These are phyloP conservation scores for Tethea ocularis DNA, from an alignment of 2,888 invertebrate genomes.

Conservation along the genomic window DNA sequence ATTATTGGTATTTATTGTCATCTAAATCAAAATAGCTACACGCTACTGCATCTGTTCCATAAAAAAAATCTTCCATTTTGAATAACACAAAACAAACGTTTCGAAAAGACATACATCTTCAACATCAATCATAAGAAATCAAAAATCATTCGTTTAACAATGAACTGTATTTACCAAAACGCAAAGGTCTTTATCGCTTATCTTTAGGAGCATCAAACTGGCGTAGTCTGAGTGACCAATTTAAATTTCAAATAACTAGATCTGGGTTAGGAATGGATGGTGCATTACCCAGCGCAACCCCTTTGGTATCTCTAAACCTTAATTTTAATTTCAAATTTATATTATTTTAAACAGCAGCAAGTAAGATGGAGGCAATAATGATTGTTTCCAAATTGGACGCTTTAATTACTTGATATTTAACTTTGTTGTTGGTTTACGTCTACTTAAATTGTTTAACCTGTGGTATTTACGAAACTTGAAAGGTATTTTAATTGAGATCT, in stretches of 20 bases:
- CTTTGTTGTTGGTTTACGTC: neutral
- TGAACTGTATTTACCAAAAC: neutral
- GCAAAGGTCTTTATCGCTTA: neutral
- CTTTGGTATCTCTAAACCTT: conserved; percentile 6
- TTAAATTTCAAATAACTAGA: conserved; percentile 80
- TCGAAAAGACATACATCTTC: neutral
- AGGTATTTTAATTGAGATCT: too few species aligned
- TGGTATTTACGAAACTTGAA: neutral
- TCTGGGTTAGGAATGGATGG: conserved; percentile 69
- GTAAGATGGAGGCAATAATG: neutral
- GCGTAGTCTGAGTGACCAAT: conserved; percentile 61
- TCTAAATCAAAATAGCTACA: neutral
- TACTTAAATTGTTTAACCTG: neutral
- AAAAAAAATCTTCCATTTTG: too few species aligned
- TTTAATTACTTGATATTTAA: neutral
- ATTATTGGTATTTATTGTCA: neutral
- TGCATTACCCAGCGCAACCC: conserved; percentile 37
- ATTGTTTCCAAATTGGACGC: neutral
- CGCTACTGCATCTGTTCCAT: neutral
- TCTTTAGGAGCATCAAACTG: neutral
- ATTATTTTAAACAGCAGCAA: neutral
- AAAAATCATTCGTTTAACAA: neutral
- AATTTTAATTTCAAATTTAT: conserved; percentile 7
- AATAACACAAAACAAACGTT: neutral
- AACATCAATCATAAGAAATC: neutral